Evolutionary conservation across 2,888 invertebrate genomes (phyloP).

Genomic region (Sminthurinus aureus): DNA sequence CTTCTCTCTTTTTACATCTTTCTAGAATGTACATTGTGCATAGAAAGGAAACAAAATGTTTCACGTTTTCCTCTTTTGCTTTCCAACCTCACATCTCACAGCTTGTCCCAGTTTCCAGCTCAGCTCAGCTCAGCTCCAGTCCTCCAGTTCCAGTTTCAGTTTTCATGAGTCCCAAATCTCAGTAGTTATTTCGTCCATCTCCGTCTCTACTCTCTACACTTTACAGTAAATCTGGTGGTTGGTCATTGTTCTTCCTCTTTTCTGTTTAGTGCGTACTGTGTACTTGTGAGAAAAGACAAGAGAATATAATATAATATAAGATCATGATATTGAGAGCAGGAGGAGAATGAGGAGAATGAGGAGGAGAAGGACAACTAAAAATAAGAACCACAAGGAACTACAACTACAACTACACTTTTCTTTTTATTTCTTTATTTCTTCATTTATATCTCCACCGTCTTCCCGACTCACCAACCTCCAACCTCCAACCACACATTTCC

Average conservation of each 20-base stretch:
- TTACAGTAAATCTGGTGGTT: neutral
- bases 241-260: neutral
- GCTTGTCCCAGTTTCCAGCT: neutral
- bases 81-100: too few relatives aligned
- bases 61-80: neutral
- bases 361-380: too few relatives aligned
- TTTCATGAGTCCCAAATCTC: neutral
- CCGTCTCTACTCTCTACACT: neutral
- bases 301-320: too few relatives aligned
- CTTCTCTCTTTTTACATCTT: conserved; percentile 18
- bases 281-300: neutral
- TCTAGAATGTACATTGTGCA: conserved; percentile 27
- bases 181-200: neutral
- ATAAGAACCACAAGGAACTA: too few relatives aligned
- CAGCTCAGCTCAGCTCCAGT: neutral
- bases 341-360: too few relatives aligned
- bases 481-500: too few relatives aligned
- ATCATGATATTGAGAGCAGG: too few relatives aligned
- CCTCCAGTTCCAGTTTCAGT: neutral
- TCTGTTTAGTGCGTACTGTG: too few relatives aligned
- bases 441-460: too few relatives aligned
- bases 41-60: neutral
- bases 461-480: too few relatives aligned
- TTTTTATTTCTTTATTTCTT: too few relatives aligned
- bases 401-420: too few relatives aligned